Base-by-base conservation (phyloP, 2,888 invertebrate species). In the Clostera curtula region DNA sequence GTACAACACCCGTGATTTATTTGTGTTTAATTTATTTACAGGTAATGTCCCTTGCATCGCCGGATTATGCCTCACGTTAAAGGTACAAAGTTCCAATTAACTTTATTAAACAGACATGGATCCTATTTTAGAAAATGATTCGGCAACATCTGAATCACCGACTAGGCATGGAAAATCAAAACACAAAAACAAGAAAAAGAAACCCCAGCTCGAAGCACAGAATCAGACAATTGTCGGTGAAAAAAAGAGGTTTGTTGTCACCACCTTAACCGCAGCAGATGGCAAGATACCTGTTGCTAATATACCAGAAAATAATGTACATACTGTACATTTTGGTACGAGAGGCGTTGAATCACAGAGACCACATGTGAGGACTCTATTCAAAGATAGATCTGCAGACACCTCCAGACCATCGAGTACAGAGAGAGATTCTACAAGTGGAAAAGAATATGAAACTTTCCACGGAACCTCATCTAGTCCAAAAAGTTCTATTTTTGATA, bases 121-220 rank as follows among this genome's bases (percentile, higher is more conserved):
- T 68, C 83, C 83, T 43, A 83, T 83, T 49, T 60, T 83, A 64
- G 83, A 83, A 76, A 83, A 82, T 70, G 83, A 83, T 62, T 62
- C 71, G 35, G 73, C 75, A 31, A 61, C 74, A 24, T 59, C 73
- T 21, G 82, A 79, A 29, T 69, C 77, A 23, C 68, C 73, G 12
- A 56, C 55, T 6, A 82, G 74, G 51, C 67, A 68, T 64, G 79
- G 73, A 21, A 83, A 82, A 52, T 61, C 70, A 15, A 79, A 76
- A 61, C 66, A 75, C 24, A 76, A 79, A 49, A 64, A 75, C 31
- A 82, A 74, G 55, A 80, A 80, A 56, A 83, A 77, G 49, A 79
- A 71, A 36, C 63, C 45, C 35, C 56, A 60, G 35, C 34, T 48
- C 21, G 72, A 75, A 34, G 29, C 32, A 27, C 67, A 72, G 36